Conservation (phyloP, 2,888 invertebrate species). For the Heliconius aoede region DNA sequence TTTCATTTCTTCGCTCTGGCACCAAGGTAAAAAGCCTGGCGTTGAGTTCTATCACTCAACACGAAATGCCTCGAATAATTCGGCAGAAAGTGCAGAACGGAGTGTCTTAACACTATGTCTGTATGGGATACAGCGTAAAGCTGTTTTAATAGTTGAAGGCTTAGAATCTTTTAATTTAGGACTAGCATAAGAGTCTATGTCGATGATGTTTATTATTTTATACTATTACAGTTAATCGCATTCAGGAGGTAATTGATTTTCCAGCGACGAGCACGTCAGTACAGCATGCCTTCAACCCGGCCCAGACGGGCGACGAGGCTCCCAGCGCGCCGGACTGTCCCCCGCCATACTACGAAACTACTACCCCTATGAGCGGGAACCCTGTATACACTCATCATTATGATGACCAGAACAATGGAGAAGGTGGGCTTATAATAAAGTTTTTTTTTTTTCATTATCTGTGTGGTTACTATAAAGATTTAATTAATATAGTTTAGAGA, state of each 20-base stretch:
- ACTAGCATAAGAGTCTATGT: background rate
- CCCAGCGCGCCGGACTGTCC: slow-evolving; percentile 63
- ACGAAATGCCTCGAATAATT: no score
- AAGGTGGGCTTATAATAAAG: slow-evolving; percentile 34
- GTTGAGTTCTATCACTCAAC: no score
- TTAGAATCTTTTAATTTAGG: background rate
- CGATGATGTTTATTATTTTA: background rate
- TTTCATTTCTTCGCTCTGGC: no score
- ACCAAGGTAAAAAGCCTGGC: no score
- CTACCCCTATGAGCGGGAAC: slow-evolving; percentile 37
- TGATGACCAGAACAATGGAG: slow-evolving; percentile 15
- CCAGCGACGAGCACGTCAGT: slow-evolving; percentile 54
- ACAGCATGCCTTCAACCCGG: slow-evolving; percentile 43
- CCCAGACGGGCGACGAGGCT: slow-evolving; percentile 49
- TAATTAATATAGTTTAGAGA: no score
- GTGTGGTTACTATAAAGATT: background rate
- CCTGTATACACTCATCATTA: slow-evolving; percentile 19
- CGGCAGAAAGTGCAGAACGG: no score
- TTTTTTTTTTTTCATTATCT: background rate
- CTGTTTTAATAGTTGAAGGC: no score
- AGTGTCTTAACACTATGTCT: no score
- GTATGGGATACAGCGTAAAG: no score
- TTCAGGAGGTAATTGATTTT: slow-evolving; percentile 42
- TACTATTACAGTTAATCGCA: slow-evolving; percentile 49
- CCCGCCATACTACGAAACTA: slow-evolving; percentile 62